Conservation (phyloP, 1,140 invertebrate species). For the Camponotus floridanus region DNA sequence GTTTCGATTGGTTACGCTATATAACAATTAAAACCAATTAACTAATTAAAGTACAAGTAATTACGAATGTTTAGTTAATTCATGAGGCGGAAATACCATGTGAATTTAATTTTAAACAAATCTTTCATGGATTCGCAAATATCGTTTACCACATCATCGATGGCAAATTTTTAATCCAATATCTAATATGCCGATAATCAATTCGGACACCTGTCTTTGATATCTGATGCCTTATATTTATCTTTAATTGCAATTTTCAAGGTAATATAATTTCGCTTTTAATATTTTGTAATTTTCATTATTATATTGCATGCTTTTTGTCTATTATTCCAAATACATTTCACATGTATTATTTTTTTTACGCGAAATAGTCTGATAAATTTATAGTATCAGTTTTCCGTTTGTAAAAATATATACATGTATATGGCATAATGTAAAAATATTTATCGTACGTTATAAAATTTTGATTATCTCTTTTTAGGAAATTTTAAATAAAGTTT, state of each 20-base stretch:
- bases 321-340: background rate
- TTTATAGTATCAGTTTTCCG: background rate
- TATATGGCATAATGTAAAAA: background rate
- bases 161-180: conserved; percentile 36
- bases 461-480: background rate
- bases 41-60: background rate
- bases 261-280: background rate
- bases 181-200: conserved; percentile 20
- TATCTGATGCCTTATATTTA: background rate
- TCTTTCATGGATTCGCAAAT: background rate
- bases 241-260: conserved; percentile 2
- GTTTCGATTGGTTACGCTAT: too few species aligned
- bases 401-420: background rate
- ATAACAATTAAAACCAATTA: conserved; percentile 28
- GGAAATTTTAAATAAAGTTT: background rate
- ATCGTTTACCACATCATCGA: background rate
- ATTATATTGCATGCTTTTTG: background rate
- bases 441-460: background rate
- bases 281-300: background rate
- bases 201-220: background rate
- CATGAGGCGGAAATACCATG: background rate
- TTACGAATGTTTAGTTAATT: background rate
- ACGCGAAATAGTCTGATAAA: background rate
- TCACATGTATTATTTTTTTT: background rate
- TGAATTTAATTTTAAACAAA: conserved; percentile 29